These are phyloP conservation scores for Toxonevra muliebris DNA, from an alignment of 2,888 invertebrate genomes.

Conservation along the genomic window DNA sequence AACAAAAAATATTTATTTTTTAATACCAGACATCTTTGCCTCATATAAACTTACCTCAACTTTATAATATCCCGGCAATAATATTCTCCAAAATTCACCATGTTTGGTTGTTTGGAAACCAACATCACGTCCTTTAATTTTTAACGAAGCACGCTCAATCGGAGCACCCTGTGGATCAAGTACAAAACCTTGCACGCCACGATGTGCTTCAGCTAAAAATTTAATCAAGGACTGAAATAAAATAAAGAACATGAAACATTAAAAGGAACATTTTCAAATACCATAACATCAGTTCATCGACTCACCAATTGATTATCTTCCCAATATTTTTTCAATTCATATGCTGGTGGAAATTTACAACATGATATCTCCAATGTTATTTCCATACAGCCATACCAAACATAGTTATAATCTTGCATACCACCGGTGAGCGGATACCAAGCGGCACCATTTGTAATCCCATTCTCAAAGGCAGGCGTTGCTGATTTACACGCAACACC, in stretches of 20 bases:
- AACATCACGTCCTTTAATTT: slow-evolving; percentile 83
- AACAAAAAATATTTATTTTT: too few species aligned
- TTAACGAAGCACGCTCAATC: slow-evolving; percentile 80
- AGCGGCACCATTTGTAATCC: slow-evolving; percentile 93
- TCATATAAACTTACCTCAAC: slow-evolving; percentile 72
- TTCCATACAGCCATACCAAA: slow-evolving; percentile 94
- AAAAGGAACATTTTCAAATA: too few species aligned
- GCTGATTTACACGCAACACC: slow-evolving; percentile 84
- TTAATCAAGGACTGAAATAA: slow-evolving; percentile 78
- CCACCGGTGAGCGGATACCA: slow-evolving; percentile 89
- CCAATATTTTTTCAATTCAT: slow-evolving; percentile 85
- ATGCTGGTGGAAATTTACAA: slow-evolving; percentile 89
- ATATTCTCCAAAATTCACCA: slow-evolving; percentile 95
- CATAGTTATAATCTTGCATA: slow-evolving; percentile 86
- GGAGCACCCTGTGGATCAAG: slow-evolving; percentile 80
- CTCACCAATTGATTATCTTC: slow-evolving; percentile 84
- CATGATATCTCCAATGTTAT: slow-evolving; percentile 94
- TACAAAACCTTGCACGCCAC: slow-evolving; percentile 90
- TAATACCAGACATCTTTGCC: neutral
- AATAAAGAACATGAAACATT: slow-evolving; percentile 20
- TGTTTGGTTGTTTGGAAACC: slow-evolving; percentile 86
- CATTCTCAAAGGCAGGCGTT: slow-evolving; percentile 81
- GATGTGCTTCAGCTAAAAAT: slow-evolving; percentile 85
- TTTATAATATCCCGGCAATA: slow-evolving; percentile 86
- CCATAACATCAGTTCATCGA: too few species aligned